A percentile compares a stretch with the other conserved stretches of the same genome.
Evolutionary conservation across 2,797 vertebrate species (phyloP).

Genomic region (Anguilla marmorata): DNA sequence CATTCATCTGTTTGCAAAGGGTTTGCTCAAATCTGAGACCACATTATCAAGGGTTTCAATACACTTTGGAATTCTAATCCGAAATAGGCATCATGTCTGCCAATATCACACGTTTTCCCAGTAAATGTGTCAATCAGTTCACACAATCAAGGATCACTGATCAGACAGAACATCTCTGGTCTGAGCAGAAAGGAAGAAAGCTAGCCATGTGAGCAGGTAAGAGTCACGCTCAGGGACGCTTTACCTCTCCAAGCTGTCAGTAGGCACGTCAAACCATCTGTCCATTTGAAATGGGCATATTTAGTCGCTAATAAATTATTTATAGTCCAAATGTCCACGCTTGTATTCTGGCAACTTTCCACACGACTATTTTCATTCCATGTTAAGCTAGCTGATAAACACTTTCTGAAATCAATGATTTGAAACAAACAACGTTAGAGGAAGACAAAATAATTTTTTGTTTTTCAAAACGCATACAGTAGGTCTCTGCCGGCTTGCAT

Average conservation of each 20-base stretch:
- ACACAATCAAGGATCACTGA: slow-evolving; percentile 44
- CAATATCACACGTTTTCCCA: background rate
- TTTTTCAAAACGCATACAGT: too few species aligned
- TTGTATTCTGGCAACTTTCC: background rate
- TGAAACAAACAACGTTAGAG: too few species aligned
- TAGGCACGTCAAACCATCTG: slow-evolving; percentile 28
- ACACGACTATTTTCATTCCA: background rate
- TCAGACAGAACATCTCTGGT: slow-evolving; percentile 51
- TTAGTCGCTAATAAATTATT: slow-evolving; percentile 12
- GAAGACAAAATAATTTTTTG: too few species aligned
- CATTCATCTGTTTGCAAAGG: background rate
- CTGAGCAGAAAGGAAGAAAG: slow-evolving; percentile 56
- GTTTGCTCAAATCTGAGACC: background rate
- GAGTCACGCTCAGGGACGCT: background rate
- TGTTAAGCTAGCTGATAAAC: background rate
- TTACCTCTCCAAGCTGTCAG: slow-evolving; percentile 23
- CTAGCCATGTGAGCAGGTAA: slow-evolving; percentile 25
- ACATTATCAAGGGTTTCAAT: background rate
- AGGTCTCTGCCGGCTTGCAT: too few species aligned
- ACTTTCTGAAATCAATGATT: background rate
- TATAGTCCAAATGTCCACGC: slow-evolving; percentile 3
- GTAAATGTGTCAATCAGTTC: slow-evolving; percentile 64
- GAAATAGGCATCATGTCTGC: background rate
- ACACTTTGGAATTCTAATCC: background rate
- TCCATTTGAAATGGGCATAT: background rate